Percentiles rank a stretch among this genome's conserved stretches.
Conservation (phyloP, 2,113 vertebrate species). For the Glareola pratincola region DNA sequence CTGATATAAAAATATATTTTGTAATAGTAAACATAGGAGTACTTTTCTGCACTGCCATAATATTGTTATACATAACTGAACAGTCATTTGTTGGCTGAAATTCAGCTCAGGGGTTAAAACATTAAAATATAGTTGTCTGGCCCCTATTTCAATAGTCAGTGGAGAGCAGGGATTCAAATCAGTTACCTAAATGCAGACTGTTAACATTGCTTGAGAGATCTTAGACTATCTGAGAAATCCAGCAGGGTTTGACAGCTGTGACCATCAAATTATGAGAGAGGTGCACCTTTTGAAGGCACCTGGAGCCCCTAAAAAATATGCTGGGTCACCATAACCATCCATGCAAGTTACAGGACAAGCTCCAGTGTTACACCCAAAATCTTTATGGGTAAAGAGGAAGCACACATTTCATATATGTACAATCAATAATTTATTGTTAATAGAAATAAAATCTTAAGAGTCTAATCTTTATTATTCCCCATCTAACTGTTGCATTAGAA, state of each 20-base stretch:
- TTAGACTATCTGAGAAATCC: neutral
- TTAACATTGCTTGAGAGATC: neutral
- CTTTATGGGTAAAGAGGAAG: neutral
- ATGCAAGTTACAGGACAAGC: neutral
- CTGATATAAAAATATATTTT: neutral
- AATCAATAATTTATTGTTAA: neutral
- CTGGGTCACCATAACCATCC: neutral
- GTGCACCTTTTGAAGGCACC: neutral
- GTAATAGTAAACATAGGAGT: neutral
- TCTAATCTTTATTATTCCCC: neutral
- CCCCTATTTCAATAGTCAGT: neutral
- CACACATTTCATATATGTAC: accelerated
- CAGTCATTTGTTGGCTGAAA: neutral
- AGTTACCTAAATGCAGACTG: neutral
- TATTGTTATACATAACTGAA: neutral
- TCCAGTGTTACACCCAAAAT: neutral
- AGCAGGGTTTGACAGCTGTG: neutral
- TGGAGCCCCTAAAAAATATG: neutral
- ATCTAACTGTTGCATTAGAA: neutral
- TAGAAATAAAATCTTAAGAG: neutral
- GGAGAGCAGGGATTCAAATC: neutral
- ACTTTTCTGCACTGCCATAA: neutral
- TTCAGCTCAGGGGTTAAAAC: neutral
- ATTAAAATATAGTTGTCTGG: neutral
- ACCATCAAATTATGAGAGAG: neutral